A percentile compares a stretch with the other conserved stretches of the same genome.
phyloP scores from a whole-genome alignment of 2,888 invertebrate genomes.

The Seladonia tumulorum region DNA sequence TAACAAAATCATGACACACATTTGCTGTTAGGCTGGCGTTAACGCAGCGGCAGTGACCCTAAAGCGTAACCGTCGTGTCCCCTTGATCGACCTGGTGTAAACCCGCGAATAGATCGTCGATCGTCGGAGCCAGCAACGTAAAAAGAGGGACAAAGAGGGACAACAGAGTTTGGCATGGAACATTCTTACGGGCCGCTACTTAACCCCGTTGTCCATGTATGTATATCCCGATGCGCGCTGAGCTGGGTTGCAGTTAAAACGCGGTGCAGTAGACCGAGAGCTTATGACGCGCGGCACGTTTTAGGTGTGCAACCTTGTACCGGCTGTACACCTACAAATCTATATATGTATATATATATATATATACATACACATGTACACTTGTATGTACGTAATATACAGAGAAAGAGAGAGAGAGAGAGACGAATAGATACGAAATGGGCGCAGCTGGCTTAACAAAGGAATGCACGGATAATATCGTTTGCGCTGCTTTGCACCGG shows the following conservation, averaged over 20 bases:
- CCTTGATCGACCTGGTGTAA: slow-evolving; percentile 23
- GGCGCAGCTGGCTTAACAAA: slow-evolving; percentile 64
- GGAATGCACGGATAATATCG: slow-evolving; percentile 58
- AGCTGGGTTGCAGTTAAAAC: slow-evolving; percentile 39
- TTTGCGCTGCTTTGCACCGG: slow-evolving; percentile 46
- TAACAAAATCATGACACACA: background rate
- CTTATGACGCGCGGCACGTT: slow-evolving; percentile 57
- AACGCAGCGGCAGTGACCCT: background rate
- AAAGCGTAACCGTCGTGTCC: background rate
- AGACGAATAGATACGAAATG: slow-evolving; percentile 33
- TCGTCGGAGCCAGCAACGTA: background rate
- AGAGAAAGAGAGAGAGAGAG: background rate
- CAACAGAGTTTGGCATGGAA: slow-evolving; percentile 22
- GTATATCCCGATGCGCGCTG: background rate
- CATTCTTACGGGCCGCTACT: slow-evolving; percentile 32
- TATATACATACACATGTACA: background rate
- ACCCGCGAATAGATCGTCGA: slow-evolving; percentile 13
- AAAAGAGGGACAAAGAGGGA: background rate
- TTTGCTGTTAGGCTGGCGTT: background rate
- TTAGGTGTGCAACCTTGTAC: slow-evolving; percentile 51
- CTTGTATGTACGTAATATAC: background rate
- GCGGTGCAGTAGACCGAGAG: slow-evolving; percentile 28
- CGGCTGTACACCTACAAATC: slow-evolving; percentile 28
- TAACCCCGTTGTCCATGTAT: slow-evolving; percentile 19
- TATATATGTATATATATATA: background rate